Evolutionary conservation across 2,797 vertebrate species (phyloP).

Genomic region (Melanotaenia parkinsoni): DNA sequence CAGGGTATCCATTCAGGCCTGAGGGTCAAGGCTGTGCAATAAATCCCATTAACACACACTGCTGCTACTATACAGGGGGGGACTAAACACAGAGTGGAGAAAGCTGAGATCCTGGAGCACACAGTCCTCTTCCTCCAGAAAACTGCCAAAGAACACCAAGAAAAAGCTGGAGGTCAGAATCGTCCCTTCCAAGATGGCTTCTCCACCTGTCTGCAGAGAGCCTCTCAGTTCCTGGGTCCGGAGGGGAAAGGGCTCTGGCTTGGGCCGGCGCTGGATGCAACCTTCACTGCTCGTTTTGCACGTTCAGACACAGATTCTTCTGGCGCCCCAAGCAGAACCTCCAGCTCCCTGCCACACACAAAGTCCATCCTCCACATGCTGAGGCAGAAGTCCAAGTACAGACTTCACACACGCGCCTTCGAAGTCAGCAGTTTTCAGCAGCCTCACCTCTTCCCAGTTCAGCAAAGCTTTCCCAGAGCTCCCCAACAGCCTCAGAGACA

Average conservation of each 20-base stretch:
- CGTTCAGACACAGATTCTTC: conserved; percentile 28
- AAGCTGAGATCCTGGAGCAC: conserved; percentile 88
- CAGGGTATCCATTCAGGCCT: neutral
- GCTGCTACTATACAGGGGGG: conserved; percentile 70
- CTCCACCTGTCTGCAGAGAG: conserved; percentile 72
- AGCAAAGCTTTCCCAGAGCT: conserved; percentile 8
- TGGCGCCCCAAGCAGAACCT: neutral
- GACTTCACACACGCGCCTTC: neutral
- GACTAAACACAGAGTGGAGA: conserved; percentile 84
- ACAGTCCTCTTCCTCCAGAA: conserved; percentile 84
- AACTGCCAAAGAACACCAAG: neutral
- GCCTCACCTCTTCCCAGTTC: conserved; percentile 6
- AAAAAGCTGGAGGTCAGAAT: conserved; percentile 28
- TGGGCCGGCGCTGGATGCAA: conserved; percentile 38
- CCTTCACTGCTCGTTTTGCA: conserved; percentile 37
- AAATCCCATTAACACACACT: neutral
- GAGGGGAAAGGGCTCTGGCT: conserved; percentile 58
- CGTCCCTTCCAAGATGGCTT: conserved; percentile 70
- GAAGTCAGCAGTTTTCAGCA: neutral
- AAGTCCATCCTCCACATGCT: conserved; percentile 54
- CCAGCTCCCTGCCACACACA: conserved; percentile 36
- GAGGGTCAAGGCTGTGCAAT: neutral
- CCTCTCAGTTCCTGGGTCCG: conserved; percentile 69
- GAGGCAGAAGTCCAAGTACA: conserved; percentile 45
- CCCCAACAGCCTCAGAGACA: conserved; percentile 34